These are phyloP conservation scores for Drosophila mettleri DNA, from an alignment of 2,888 invertebrate genomes.

Conservation along the genomic window DNA sequence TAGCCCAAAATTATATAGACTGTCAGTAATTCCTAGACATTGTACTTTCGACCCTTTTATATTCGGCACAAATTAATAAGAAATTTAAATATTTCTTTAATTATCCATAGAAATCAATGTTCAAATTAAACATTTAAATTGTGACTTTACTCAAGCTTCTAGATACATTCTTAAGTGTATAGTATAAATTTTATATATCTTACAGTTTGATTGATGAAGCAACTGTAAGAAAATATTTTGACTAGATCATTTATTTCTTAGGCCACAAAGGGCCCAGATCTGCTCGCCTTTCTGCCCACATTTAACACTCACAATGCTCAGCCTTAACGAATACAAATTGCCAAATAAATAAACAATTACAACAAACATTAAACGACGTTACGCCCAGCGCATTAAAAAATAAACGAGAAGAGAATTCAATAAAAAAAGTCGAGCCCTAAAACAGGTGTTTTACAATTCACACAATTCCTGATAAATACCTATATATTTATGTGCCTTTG, in stretches of 20 bases:
- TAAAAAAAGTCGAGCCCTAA: constrained; percentile 20
- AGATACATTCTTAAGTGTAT: too few relatives aligned
- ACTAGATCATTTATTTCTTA: background rate
- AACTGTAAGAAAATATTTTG: constrained; percentile 17
- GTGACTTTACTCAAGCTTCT: background rate
- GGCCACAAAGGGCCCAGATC: background rate
- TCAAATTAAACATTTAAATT: background rate
- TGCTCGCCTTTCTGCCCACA: background rate
- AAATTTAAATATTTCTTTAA: too few relatives aligned
- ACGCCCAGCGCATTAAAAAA: constrained; percentile 52
- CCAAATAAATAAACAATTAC: constrained; percentile 52
- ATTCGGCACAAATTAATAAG: too few relatives aligned
- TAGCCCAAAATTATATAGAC: too few relatives aligned
- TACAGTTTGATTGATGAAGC: background rate
- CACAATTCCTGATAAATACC: constrained; percentile 69
- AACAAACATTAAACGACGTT: constrained; percentile 40
- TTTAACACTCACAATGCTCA: constrained; percentile 21
- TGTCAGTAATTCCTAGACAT: too few relatives aligned
- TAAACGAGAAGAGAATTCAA: constrained; percentile 12
- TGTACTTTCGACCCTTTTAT: too few relatives aligned
- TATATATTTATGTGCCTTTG: constrained; percentile 16
- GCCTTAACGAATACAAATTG: constrained; percentile 62
- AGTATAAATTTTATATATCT: background rate
- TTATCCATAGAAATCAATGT: too few relatives aligned
- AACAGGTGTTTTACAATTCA: constrained; percentile 74